Base-by-base conservation (phyloP, 2,888 invertebrate species). In the Cenopis cana region DNA sequence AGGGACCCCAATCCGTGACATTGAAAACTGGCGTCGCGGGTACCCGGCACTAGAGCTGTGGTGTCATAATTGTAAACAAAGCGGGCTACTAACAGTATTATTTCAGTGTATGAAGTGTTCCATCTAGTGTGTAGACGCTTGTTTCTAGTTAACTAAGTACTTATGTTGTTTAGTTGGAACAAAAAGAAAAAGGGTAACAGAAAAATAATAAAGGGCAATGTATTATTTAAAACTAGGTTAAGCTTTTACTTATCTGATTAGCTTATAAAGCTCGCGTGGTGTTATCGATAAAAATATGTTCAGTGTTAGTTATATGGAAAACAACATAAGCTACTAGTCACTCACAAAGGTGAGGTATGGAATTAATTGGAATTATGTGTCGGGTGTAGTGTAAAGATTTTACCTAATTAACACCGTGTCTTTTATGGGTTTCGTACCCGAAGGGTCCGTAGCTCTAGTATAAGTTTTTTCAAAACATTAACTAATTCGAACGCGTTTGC, bases 1-100 rank as follows among this genome's bases (percentile, higher is more conserved):
- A 79, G 82, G 81, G 83, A 79, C 89, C 90, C 89, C 84, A 89
- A 89, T 81, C 83, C 82, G 81, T 90, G 90, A 91, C 91, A 91
- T 91, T 91, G 90, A 89, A 86, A 88, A 82, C 80, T 81, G 77
- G 78, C 76, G 78, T 73, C 71, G 73, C 75, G 69, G 73, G 71
- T 64, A 71, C 69, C 65, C 52, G 61, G 12, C 33, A 33, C 52
- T 56, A 50, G 69, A 65, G 70, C 46, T 20, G 33, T 29, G 56
- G 61, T 56, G 67, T 52, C 55, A 38, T 61, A 49, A 38, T 49
- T 67, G 71, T 71, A 71, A 71, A 71, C 71, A 71, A 67, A 67
- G 50, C 20, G 41, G 54, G 20, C 38, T 18, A 24, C n/a, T n/a
- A 14, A 36, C 14, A 18, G 18, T 54, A 60, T 65, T 52, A 59